A percentile compares a stretch with the other conserved stretches of the same genome.
Conservation (phyloP, 2,797 vertebrate species). For the Crocodylus rhombifer region DNA sequence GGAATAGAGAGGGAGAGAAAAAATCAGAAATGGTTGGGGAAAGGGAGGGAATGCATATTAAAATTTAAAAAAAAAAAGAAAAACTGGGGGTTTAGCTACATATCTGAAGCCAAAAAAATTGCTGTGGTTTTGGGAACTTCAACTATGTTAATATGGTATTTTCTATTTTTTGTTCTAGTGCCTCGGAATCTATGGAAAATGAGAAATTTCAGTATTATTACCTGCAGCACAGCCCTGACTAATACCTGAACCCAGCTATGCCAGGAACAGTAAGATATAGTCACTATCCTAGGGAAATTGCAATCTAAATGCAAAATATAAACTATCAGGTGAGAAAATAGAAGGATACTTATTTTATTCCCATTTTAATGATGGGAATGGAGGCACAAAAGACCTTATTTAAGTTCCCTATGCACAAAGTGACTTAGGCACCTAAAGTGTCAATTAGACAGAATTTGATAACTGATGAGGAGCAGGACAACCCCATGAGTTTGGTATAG, state of each 20-base stretch:
- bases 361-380: background rate
- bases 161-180: background rate
- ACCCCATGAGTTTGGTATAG: too few species aligned
- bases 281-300: background rate
- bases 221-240: background rate
- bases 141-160: background rate
- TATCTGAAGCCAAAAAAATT: background rate
- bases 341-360: background rate
- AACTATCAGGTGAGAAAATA: accelerated
- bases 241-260: background rate
- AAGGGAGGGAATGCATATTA: too few species aligned
- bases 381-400: too few species aligned
- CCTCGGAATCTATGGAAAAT: background rate
- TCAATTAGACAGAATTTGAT: too few species aligned
- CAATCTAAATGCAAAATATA: background rate
- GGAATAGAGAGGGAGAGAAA: too few species aligned
- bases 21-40: too few species aligned
- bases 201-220: background rate
- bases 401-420: too few species aligned
- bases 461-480: too few species aligned
- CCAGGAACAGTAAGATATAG: background rate
- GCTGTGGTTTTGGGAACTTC: background rate
- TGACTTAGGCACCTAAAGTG: too few species aligned
- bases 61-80: background rate
- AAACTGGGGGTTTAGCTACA: background rate